Percentiles rank a stretch among this genome's conserved stretches.
These are phyloP conservation scores for Xylophagus ater DNA, from an alignment of 2,888 invertebrate genomes.

Conservation along the genomic window DNA sequence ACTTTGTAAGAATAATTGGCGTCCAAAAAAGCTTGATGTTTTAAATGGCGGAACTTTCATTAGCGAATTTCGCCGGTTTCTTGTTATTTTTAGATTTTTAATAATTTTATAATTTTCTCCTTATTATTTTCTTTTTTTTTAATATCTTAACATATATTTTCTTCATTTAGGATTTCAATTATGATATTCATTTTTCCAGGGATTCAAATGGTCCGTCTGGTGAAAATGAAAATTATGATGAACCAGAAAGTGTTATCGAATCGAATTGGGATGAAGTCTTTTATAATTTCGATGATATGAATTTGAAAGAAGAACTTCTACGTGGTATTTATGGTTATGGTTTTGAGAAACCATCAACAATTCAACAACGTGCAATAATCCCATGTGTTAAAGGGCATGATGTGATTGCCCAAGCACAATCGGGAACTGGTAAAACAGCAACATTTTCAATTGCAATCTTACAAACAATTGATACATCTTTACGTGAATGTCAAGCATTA, in stretches of 20 bases:
- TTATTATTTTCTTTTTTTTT: too few species aligned
- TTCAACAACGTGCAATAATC: constrained; percentile 97
- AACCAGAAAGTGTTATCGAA: constrained; percentile 80
- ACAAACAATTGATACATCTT: constrained; percentile 85
- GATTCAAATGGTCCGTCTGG: constrained; percentile 6
- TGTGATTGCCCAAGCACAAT: constrained; percentile 99
- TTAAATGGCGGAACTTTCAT: too few species aligned
- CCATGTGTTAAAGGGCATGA: constrained; percentile 92
- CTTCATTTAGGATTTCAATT: too few species aligned
- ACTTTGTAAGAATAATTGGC: too few species aligned
- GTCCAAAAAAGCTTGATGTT: too few species aligned
- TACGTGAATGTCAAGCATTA: constrained; percentile 89
- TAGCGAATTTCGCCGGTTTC: too few species aligned
- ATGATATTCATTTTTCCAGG: not conserved
- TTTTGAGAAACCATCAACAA: constrained; percentile 99
- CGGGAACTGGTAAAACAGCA: constrained; percentile 98
- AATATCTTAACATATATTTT: too few species aligned
- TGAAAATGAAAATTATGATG: constrained; percentile 3
- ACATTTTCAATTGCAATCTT: constrained; percentile 98
- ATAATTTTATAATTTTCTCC: too few species aligned
- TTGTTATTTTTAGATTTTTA: too few species aligned
- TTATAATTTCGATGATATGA: constrained; percentile 98
- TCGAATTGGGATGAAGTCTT: constrained; percentile 88
- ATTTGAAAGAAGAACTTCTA: constrained; percentile 85
- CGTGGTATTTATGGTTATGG: constrained; percentile 99